Conservation (phyloP, 2,888 invertebrate genomes). For the Belgica antarctica region DNA sequence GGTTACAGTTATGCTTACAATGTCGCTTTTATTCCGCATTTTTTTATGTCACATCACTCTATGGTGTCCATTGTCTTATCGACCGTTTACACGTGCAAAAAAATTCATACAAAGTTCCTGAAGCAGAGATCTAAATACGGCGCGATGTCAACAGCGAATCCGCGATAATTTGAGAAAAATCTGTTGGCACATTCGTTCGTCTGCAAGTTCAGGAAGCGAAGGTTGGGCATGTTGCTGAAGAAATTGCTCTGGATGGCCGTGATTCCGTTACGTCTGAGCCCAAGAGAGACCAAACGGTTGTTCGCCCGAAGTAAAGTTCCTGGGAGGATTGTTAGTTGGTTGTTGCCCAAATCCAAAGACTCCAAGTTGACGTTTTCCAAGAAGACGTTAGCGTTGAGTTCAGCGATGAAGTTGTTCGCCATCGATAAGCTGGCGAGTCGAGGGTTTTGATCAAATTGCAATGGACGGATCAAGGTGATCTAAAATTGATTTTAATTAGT, state of each 20-base stretch:
- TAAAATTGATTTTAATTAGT: neutral
- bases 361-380: neutral
- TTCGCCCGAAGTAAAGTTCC: neutral
- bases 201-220: neutral
- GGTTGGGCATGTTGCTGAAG: neutral
- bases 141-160: neutral
- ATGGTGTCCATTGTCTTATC: constrained; percentile 9
- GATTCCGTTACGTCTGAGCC: neutral
- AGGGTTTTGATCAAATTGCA: constrained; percentile 3
- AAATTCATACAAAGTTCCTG: neutral
- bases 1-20: constrained; percentile 11
- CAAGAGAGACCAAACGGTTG: neutral
- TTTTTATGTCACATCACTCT: constrained; percentile 5
- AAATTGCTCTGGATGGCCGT: constrained; percentile 11
- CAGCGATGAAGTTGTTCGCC: neutral
- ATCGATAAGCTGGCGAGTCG: neutral
- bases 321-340: neutral
- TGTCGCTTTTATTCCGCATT: neutral
- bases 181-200: constrained; percentile 1
- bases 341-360: neutral
- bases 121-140: constrained; percentile 2
- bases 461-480: neutral
- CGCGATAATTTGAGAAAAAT: neutral
- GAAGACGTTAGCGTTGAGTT: neutral
- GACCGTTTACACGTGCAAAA: neutral